Base-by-base conservation (phyloP, 23 tunicate genomes). In the Trididemnum clinides region DNA sequence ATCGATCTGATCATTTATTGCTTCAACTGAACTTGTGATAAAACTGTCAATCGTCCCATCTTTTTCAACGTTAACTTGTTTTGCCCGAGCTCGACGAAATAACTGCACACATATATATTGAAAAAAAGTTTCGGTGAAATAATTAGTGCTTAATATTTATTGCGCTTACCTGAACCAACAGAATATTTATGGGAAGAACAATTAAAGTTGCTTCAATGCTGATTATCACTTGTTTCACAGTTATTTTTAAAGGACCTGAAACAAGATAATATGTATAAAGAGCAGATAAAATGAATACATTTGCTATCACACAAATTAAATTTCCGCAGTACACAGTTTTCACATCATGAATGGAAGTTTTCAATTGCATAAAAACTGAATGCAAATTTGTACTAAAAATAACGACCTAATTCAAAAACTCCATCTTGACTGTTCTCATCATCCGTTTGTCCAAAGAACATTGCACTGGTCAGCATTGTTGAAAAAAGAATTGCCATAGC, bases 381-480 rank as follows among this genome's bases (percentile, higher is more conserved):
- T n/a, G n/a, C n/a, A n/a, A n/a, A n/a, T n/a, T n/a, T n/a, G n/a
- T n/a, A n/a, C n/a, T n/a, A n/a, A n/a, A n/a, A n/a, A n/a, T n/a
- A n/a, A n/a, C n/a, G n/a, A 91, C 96, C 96, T 25, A 91, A 81
- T 85, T 91, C 96, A 32, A 91, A 39, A n/a, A 28, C 62, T 76
- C 90, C 96, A 25, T 86, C 77, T 33, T 81, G 64, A n/a, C 62
- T 83, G 2, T 36, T 39, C n/a, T 90, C 72, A 23, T 82, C 90
- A 22, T 49, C 90, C 32, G 76, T 88, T 34, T 51, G 51, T 15
- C 96, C 96, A 74, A 72, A 91, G 51, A 91, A 91, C 96, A 91
- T 91, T 0, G 90, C 90, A 82, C 96, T 91, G 50, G 90, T 80
- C 1, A 91, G 70, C 96, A 91, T 91, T 3, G 96, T 91, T 28